Percentiles rank a stretch among this genome's conserved stretches.
Evolutionary conservation across 2,797 vertebrate species (phyloP).

Genomic region (Chanos chanos): DNA sequence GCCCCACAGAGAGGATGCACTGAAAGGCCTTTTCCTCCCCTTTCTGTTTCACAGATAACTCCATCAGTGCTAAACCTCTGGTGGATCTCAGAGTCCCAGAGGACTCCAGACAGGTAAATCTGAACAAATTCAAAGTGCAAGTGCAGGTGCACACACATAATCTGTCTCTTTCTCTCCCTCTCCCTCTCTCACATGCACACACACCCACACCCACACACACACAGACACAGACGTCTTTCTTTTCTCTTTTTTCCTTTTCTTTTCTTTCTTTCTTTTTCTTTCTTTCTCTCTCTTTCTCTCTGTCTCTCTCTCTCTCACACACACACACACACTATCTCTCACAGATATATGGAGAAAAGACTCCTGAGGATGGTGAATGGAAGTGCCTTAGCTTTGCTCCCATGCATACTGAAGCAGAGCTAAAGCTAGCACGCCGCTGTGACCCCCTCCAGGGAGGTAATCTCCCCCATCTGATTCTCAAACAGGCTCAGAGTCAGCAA

Average conservation of each 20-base stretch:
- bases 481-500: constrained; percentile 33
- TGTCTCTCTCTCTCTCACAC: background rate
- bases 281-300: too few species aligned
- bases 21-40: background rate
- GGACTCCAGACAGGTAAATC: background rate
- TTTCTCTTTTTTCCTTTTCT: too few species aligned
- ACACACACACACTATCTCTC: constrained; percentile 15
- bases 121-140: too few species aligned
- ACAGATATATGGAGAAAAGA: too few species aligned
- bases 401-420: constrained; percentile 32
- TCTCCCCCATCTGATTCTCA: constrained; percentile 46
- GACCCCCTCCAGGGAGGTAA: constrained; percentile 36
- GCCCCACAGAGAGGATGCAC: background rate
- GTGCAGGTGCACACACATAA: too few species aligned
- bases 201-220: too few species aligned
- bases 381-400: background rate
- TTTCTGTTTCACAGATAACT: background rate
- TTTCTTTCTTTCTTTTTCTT: too few species aligned
- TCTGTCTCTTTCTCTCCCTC: too few species aligned
- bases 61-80: background rate
- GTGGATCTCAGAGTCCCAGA: background rate
- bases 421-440: constrained; percentile 24
- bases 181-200: background rate
- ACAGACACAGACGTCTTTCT: too few species aligned
- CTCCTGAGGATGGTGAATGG: constrained; percentile 26